Conservation (phyloP, 2,113 vertebrate genomes). For the Saccopteryx leptura region DNA sequence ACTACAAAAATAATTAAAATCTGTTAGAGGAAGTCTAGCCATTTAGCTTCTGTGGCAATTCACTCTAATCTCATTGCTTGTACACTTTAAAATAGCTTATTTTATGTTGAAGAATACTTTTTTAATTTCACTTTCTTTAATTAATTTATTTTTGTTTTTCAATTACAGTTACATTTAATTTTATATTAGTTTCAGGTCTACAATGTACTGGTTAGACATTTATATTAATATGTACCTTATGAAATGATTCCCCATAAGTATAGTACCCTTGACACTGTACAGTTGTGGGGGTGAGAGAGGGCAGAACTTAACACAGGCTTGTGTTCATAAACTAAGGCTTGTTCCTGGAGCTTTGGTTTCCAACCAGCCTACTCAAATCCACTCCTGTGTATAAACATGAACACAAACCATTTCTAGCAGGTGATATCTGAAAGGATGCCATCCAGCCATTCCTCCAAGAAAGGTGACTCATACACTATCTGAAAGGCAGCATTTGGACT, state of each 20-base stretch:
- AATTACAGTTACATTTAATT: too few relatives aligned
- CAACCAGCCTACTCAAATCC: neutral
- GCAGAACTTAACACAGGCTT: slow-evolving; percentile 1
- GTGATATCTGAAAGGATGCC: neutral
- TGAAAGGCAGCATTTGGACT: slow-evolving; percentile 1
- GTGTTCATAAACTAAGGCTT: neutral
- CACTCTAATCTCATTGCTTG: slow-evolving; percentile 17
- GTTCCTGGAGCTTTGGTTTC: neutral
- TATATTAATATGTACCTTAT: too few relatives aligned
- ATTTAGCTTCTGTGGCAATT: slow-evolving; percentile 55
- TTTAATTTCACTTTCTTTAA: too few relatives aligned
- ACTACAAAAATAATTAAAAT: slow-evolving; percentile 77
- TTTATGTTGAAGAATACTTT: slow-evolving; percentile 66
- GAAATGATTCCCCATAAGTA: too few relatives aligned
- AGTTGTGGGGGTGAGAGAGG: neutral
- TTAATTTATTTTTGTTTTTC: too few relatives aligned
- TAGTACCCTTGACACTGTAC: too few relatives aligned
- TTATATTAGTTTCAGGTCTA: too few relatives aligned
- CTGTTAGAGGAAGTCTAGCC: slow-evolving; percentile 22
- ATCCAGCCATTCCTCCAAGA: neutral
- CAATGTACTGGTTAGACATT: too few relatives aligned
- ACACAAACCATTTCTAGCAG: neutral
- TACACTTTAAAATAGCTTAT: slow-evolving; percentile 51
- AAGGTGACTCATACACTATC: neutral
- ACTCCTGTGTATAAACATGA: neutral